These are phyloP conservation scores for Diaperis boleti DNA, from an alignment of 2,888 invertebrate genomes.

Conservation along the genomic window DNA sequence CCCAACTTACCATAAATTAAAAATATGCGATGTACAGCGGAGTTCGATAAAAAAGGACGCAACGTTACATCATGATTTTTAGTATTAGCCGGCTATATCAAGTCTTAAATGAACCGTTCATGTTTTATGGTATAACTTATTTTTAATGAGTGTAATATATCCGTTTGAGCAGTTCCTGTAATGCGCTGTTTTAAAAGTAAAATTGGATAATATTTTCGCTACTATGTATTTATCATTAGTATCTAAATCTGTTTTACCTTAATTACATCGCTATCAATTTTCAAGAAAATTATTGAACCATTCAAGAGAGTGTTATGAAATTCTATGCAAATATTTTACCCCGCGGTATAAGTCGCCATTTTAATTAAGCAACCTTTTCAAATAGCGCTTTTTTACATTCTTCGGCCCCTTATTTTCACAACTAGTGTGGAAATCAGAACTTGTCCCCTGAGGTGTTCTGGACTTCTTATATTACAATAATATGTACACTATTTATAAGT, in stretches of 20 bases:
- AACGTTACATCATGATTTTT: conserved; percentile 43
- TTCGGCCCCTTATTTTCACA: too few species aligned
- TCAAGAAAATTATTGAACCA: too few species aligned
- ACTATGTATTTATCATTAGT: conserved; percentile 37
- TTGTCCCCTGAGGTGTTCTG: too few species aligned
- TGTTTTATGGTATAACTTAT: conserved; percentile 55
- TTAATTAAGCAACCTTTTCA: too few species aligned
- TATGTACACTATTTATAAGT: too few species aligned
- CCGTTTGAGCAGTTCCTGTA: conserved; percentile 50
- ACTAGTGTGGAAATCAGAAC: too few species aligned
- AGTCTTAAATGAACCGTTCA: conserved; percentile 52
- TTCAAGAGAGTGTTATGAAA: too few species aligned
- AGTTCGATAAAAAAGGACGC: conserved; percentile 41
- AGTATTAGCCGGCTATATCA: conserved; percentile 45
- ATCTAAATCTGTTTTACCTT: conserved; percentile 19
- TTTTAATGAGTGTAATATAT: conserved; percentile 56
- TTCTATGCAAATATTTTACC: too few species aligned
- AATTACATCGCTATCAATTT: conserved; percentile 22
- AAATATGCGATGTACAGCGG: conserved; percentile 29
- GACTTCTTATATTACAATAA: too few species aligned
- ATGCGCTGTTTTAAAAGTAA: conserved; percentile 53
- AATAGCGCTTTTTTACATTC: too few species aligned
- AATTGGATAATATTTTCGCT: conserved; percentile 55
- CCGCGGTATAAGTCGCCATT: too few species aligned
- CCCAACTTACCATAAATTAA: conserved; percentile 28